phyloP scores from a whole-genome alignment of 2,888 invertebrate genomes.

The Drosophila ustulata region DNA sequence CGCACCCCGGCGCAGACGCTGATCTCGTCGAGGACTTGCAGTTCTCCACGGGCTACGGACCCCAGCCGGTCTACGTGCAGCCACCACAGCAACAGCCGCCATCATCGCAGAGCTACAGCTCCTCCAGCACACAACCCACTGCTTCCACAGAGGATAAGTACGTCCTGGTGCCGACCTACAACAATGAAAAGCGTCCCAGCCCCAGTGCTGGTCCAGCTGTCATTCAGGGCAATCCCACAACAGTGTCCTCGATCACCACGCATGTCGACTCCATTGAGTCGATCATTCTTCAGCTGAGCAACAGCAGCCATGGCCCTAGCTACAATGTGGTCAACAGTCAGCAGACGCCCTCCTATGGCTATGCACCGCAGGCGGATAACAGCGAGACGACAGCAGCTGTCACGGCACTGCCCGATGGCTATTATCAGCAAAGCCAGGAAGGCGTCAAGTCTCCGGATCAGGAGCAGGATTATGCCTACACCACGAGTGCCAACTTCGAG shows the following conservation, averaged over 20 bases:
- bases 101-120: conserved; percentile 86
- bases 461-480: conserved; percentile 58
- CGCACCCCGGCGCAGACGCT: conserved; percentile 88
- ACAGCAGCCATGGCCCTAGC: conserved; percentile 83
- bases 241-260: conserved; percentile 82
- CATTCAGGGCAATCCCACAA: conserved; percentile 62
- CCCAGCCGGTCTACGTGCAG: conserved; percentile 81
- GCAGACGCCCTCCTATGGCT: conserved; percentile 64
- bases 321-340: conserved; percentile 79
- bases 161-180: conserved; percentile 74
- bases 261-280: conserved; percentile 87
- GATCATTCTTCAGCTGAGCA: conserved; percentile 89
- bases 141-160: conserved; percentile 83
- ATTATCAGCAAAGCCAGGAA: conserved; percentile 57
- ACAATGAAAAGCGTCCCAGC: conserved; percentile 62
- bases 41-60: conserved; percentile 86
- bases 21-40: conserved; percentile 87
- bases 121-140: conserved; percentile 40
- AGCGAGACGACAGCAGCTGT: conserved; percentile 67
- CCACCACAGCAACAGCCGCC: conserved; percentile 75
- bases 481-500: conserved; percentile 60
- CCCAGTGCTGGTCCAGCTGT: neutral
- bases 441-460: conserved; percentile 50
- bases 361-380: conserved; percentile 57
- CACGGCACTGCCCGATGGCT: conserved; percentile 51